phyloP scores from a whole-genome alignment of 2,888 invertebrate genomes.

The Lysandra bellargus region DNA sequence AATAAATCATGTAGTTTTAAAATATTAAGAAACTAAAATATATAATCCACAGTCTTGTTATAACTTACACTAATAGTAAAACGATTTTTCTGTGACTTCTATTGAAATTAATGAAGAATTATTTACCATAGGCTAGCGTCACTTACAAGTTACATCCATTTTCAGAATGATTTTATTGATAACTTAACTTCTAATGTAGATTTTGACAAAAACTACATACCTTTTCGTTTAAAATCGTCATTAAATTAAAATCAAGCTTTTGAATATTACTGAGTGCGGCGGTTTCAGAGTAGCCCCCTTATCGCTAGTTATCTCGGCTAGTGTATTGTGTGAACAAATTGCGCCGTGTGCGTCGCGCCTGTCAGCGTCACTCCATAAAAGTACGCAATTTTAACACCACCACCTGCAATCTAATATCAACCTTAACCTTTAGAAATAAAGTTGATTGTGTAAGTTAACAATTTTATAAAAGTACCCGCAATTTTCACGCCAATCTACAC shows the following conservation, averaged over 20 bases:
- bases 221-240: background rate
- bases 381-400: slow-evolving; percentile 16
- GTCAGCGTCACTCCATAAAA: slow-evolving; percentile 69
- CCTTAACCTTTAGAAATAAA: background rate
- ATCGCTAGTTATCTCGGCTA: slow-evolving; percentile 63
- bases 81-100: too few species aligned
- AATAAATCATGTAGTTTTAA: too few species aligned
- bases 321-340: slow-evolving; percentile 76
- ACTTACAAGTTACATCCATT: too few species aligned
- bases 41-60: too few species aligned
- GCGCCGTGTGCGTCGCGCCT: slow-evolving; percentile 67
- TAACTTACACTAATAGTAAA: too few species aligned
- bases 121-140: too few species aligned
- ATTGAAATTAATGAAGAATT: too few species aligned
- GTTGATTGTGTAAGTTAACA: background rate
- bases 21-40: too few species aligned
- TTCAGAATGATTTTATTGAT: too few species aligned
- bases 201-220: background rate
- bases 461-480: background rate
- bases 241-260: too few species aligned
- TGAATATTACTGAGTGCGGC: too few species aligned
- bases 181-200: too few species aligned
- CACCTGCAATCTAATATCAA: background rate
- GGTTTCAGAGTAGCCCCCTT: slow-evolving; percentile 49
- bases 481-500: background rate